Conservation (phyloP, 2,797 vertebrate species). For the Malacoctenus gilli region DNA sequence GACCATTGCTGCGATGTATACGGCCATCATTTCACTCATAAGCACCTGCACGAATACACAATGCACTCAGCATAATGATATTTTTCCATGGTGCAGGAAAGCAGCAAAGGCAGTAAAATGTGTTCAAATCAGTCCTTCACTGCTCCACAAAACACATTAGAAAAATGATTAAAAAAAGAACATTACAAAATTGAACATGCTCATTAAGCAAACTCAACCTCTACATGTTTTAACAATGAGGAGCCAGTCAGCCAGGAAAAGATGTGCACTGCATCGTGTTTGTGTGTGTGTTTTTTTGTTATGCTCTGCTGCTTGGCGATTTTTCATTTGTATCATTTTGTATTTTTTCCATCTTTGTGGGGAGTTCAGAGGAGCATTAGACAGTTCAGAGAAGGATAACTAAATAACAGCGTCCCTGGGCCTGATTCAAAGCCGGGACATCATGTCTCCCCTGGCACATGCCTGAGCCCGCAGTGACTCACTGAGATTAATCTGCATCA, state of each 20-base stretch:
- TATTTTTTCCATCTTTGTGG: slow-evolving; percentile 12
- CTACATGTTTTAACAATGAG: slow-evolving; percentile 16
- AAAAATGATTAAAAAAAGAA: too few species aligned
- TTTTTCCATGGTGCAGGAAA: slow-evolving; percentile 25
- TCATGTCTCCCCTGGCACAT: slow-evolving; percentile 1
- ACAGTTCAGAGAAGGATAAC: slow-evolving; percentile 40
- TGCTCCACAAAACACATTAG: slow-evolving; percentile 14
- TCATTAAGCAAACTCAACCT: slow-evolving; percentile 18
- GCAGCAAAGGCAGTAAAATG: slow-evolving; percentile 23
- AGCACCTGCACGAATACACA: slow-evolving; percentile 24
- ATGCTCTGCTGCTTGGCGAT: neutral
- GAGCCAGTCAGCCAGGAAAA: slow-evolving; percentile 25
- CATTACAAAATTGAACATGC: slow-evolving; percentile 7
- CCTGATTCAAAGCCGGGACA: slow-evolving; percentile 33
- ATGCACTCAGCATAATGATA: slow-evolving; percentile 23
- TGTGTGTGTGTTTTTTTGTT: slow-evolving; percentile 19
- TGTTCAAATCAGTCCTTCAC: slow-evolving; percentile 15
- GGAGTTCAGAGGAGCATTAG: slow-evolving; percentile 26
- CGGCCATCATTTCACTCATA: slow-evolving; percentile 12
- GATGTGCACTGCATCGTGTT: slow-evolving; percentile 14
- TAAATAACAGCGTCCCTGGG: slow-evolving; percentile 31
- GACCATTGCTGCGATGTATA: slow-evolving; percentile 24
- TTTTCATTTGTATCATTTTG: slow-evolving; percentile 21
- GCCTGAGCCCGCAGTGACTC: slow-evolving; percentile 14
- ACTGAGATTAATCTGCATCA: slow-evolving; percentile 14